These are phyloP conservation scores for Dendrolimus punctatus DNA, from an alignment of 1,140 invertebrate species.

Conservation along the genomic window DNA sequence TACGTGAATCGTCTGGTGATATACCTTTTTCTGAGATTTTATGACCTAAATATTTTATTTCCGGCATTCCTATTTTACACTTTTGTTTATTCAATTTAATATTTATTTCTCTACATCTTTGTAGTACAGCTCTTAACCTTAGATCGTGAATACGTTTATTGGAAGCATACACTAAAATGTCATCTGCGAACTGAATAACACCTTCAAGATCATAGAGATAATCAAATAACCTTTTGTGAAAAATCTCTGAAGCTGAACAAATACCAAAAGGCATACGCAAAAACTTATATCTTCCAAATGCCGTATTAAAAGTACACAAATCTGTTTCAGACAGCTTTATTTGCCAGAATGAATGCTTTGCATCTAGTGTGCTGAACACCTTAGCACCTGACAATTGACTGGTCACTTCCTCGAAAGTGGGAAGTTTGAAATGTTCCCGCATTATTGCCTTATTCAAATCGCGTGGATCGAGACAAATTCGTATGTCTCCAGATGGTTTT, in stretches of 20 bases:
- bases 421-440: constrained; percentile 48
- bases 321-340: constrained; percentile 30
- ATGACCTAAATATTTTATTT: constrained; percentile 17
- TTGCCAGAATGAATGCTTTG: constrained; percentile 43
- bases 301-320: constrained; percentile 14
- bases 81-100: constrained; percentile 16
- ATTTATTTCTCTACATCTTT: constrained; percentile 13
- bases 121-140: constrained; percentile 7
- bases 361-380: constrained; percentile 64
- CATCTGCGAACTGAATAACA: constrained; percentile 14
- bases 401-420: constrained; percentile 56
- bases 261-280: constrained; percentile 19
- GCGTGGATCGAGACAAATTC: constrained; percentile 68
- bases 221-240: constrained; percentile 7
- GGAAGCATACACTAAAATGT: constrained; percentile 11
- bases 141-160: constrained; percentile 9
- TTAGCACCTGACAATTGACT: constrained; percentile 40
- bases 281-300: constrained; percentile 31
- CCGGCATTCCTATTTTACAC: constrained; percentile 15
- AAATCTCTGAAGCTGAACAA: constrained; percentile 11
- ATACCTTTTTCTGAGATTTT: constrained; percentile 13
- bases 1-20: constrained; percentile 8
- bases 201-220: constrained; percentile 15
- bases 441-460: constrained; percentile 65
- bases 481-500: constrained; percentile 19